Evolutionary conservation across 2,797 vertebrate species (phyloP).

Genomic region (Dermochelys coriacea): DNA sequence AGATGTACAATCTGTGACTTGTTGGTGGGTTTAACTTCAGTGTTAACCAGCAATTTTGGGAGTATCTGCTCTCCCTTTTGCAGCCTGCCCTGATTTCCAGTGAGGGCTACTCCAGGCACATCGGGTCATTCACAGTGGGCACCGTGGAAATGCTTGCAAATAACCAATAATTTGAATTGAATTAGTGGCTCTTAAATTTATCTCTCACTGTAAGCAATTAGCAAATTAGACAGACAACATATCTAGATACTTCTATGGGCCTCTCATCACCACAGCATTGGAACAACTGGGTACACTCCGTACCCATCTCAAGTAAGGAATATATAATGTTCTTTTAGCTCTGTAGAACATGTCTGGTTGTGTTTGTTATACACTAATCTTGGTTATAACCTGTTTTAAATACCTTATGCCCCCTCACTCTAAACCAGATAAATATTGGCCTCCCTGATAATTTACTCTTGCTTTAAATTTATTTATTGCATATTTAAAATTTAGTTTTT

Average conservation of each 20-base stretch:
- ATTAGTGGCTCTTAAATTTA: not conserved
- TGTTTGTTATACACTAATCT: not conserved
- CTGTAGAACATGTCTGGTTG: not conserved
- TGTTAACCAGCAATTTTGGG: too few relatives aligned
- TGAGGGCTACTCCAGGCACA: too few relatives aligned
- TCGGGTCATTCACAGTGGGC: too few relatives aligned
- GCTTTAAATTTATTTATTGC: too few relatives aligned
- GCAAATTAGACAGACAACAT: not conserved
- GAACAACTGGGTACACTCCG: not conserved
- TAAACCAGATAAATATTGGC: too few relatives aligned
- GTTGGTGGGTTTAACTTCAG: too few relatives aligned
- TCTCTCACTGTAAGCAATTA: not conserved
- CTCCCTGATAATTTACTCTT: too few relatives aligned
- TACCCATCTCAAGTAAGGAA: not conserved
- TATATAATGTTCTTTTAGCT: not conserved
- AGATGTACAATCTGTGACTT: too few relatives aligned
- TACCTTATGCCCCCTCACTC: too few relatives aligned
- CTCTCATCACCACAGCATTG: not conserved
- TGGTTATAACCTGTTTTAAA: too few relatives aligned
- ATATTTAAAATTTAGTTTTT: not conserved
- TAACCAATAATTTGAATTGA: not conserved
- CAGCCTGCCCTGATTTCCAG: too few relatives aligned
- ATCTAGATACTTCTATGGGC: not conserved
- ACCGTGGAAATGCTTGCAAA: not conserved
- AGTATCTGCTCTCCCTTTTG: too few relatives aligned